Conservation (phyloP, 1,140 invertebrate genomes). For the Meloidogyne floridensis region DNA sequence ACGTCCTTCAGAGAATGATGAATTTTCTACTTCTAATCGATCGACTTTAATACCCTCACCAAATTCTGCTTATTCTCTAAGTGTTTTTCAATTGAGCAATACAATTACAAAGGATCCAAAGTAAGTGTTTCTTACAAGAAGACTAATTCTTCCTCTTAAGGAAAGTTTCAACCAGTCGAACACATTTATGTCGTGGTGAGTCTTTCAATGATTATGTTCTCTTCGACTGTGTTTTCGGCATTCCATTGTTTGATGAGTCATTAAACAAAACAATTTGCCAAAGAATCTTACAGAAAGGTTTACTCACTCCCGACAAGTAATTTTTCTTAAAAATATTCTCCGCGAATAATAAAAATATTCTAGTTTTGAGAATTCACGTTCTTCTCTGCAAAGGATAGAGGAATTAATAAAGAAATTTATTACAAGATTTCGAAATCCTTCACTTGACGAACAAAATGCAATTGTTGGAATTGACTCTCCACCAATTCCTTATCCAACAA, state of each 20-base stretch:
- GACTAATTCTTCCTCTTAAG: conserved; percentile 12
- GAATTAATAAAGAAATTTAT: conserved; percentile 42
- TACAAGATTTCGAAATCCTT: conserved; percentile 9
- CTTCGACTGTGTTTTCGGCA: conserved; percentile 61
- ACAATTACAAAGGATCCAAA: conserved; percentile 27
- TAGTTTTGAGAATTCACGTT: conserved; percentile 55
- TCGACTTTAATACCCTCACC: background rate
- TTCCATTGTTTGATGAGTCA: conserved; percentile 60
- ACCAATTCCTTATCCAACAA: background rate
- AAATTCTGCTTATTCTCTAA: conserved; percentile 22
- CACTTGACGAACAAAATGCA: background rate
- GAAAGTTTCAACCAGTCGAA: conserved; percentile 41
- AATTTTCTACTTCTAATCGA: conserved; percentile 11
- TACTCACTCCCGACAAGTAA: conserved; percentile 54
- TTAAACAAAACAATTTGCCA: conserved; percentile 57
- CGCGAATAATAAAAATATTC: conserved; percentile 4
- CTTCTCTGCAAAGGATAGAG: conserved; percentile 45
- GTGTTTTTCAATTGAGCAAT: conserved; percentile 25
- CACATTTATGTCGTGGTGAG: conserved; percentile 40
- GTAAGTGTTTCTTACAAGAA: background rate
- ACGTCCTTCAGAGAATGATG: background rate
- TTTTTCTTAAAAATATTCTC: conserved; percentile 13
- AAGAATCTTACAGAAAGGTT: conserved; percentile 43
- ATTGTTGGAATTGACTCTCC: background rate
- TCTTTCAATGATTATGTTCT: conserved; percentile 58